Evolutionary conservation across 2,113 vertebrate genomes (phyloP).

Genomic region (Pithys albifrons): DNA sequence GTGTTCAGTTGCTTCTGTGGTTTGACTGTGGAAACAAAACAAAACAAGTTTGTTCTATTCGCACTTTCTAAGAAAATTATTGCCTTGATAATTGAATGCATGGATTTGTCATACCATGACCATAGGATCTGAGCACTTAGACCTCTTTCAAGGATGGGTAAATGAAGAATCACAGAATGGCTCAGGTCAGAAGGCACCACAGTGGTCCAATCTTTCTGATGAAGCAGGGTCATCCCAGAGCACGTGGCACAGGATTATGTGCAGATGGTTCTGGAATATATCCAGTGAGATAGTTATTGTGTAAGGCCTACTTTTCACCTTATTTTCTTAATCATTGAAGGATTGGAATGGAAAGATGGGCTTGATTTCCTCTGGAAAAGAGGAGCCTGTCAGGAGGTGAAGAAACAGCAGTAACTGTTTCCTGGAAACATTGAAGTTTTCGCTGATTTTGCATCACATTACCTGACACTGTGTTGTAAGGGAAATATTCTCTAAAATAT

Average conservation of each 20-base stretch:
- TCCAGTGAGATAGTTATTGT: not conserved
- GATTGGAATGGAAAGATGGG: not conserved
- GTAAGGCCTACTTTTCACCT: not conserved
- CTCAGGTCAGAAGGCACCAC: no score
- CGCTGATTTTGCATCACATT: accelerated
- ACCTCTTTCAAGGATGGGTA: not conserved
- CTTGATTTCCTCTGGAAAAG: not conserved
- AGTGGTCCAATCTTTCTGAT: not conserved
- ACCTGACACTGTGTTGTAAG: not conserved
- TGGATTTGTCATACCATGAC: not conserved
- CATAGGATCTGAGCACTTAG: not conserved
- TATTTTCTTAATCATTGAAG: not conserved
- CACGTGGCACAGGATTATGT: accelerated
- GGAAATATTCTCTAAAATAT: not conserved
- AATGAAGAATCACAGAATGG: not conserved
- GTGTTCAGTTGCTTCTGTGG: not conserved
- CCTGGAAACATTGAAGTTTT: not conserved
- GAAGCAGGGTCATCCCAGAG: not conserved
- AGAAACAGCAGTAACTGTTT: not conserved
- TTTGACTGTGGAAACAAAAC: not conserved
- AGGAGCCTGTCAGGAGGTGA: not conserved
- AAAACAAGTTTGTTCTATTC: not conserved
- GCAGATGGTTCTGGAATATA: not conserved
- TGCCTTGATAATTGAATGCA: not conserved
- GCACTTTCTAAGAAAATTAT: not conserved